Evolutionary conservation across 2,113 vertebrate species (phyloP).

Genomic region (Apistogramma diplotaenia): DNA sequence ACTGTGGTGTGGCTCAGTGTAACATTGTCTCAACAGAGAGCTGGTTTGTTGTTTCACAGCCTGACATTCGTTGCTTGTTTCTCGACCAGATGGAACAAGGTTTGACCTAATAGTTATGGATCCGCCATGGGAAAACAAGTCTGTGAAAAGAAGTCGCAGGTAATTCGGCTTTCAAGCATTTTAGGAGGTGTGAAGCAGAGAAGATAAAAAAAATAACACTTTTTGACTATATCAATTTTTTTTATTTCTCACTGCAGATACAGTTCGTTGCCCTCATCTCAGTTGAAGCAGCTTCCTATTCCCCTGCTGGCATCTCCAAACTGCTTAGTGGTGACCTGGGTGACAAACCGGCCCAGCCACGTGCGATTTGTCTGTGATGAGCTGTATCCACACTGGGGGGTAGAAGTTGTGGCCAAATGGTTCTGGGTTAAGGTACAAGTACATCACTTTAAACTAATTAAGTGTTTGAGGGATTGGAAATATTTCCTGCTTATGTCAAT

Average conservation of each 20-base stretch:
- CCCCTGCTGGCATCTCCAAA: slow-evolving; percentile 78
- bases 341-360: slow-evolving; percentile 92
- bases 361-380: slow-evolving; percentile 87
- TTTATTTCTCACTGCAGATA: slow-evolving; percentile 81
- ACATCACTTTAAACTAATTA: not conserved
- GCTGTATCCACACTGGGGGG: slow-evolving; percentile 90
- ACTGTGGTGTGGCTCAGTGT: not conserved
- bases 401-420: slow-evolving; percentile 86
- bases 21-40: fast-evolving
- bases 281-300: slow-evolving; percentile 87
- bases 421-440: slow-evolving; percentile 94
- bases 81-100: slow-evolving; percentile 77
- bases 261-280: slow-evolving; percentile 79
- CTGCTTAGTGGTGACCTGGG: slow-evolving; percentile 90
- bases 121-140: slow-evolving; percentile 98
- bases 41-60: not conserved
- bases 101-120: slow-evolving; percentile 91
- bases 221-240: not conserved
- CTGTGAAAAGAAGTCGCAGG: slow-evolving; percentile 94
- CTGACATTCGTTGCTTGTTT: not conserved
- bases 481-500: not conserved
- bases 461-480: not conserved
- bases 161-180: not conserved
- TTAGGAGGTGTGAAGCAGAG: not conserved
- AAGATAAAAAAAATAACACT: not conserved